Evolutionary conservation across 2,888 invertebrate species (phyloP).

Genomic region (Odontomyia ornata): DNA sequence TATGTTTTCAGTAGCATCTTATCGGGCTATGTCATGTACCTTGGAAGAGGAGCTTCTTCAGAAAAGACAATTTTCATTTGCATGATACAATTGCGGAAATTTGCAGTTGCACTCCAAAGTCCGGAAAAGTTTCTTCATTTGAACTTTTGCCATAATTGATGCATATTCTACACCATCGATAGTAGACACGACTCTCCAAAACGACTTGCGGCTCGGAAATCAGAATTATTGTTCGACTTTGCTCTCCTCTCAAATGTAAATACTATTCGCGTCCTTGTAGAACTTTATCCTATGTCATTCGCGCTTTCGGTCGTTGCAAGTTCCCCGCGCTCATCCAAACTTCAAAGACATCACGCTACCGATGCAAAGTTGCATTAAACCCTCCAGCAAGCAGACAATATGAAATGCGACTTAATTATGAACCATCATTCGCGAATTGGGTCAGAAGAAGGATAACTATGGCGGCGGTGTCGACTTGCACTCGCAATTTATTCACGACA

Average conservation of each 20-base stretch:
- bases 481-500: constrained; percentile 32
- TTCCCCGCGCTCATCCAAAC: not conserved
- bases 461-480: constrained; percentile 16
- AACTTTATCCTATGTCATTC: not conserved
- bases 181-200: not conserved
- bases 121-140: not conserved
- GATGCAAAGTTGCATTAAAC: not conserved
- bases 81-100: not conserved
- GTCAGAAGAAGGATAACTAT: constrained; percentile 39
- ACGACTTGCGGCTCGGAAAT: not conserved
- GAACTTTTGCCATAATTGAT: not conserved
- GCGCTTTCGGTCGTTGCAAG: not conserved
- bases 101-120: not conserved
- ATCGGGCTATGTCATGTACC: too few relatives aligned
- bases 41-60: too few relatives aligned
- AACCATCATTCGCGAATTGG: constrained; percentile 38
- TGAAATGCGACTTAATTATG: constrained; percentile 40
- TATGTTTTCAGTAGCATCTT: too few relatives aligned
- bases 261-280: not conserved
- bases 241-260: constrained; percentile 4
- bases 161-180: not conserved
- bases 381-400: not conserved
- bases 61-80: not conserved
- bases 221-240: constrained; percentile 15
- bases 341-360: not conserved